Percentiles rank a stretch among this genome's conserved stretches.
Evolutionary conservation across 1,140 invertebrate genomes (phyloP).

Genomic region (Andrena cerasifolii): DNA sequence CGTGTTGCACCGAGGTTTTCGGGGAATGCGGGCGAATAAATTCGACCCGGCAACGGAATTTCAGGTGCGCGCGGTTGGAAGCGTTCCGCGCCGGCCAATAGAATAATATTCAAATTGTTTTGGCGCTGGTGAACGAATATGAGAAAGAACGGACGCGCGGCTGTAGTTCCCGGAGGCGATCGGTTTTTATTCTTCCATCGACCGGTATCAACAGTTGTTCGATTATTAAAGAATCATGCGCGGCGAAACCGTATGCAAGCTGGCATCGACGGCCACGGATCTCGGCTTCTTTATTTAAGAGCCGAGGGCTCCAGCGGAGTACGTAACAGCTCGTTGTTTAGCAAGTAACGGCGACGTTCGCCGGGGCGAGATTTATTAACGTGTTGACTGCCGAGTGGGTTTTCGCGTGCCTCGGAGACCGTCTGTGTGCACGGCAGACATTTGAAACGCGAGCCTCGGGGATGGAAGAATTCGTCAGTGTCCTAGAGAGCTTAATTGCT

Average conservation of each 20-base stretch:
- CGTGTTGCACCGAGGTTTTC: too few relatives aligned
- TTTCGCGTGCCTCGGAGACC: background rate
- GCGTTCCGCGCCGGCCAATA: too few relatives aligned
- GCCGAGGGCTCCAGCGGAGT: background rate
- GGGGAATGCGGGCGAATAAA: too few relatives aligned
- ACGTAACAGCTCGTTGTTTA: background rate
- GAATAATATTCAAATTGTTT: too few relatives aligned
- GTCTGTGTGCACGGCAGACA: too few relatives aligned
- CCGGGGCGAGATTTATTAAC: constrained; percentile 1
- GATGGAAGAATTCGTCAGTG: too few relatives aligned
- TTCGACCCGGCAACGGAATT: too few relatives aligned
- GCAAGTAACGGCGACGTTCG: background rate
- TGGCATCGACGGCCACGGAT: constrained; percentile 7
- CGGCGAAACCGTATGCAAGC: background rate
- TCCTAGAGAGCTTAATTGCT: too few relatives aligned
- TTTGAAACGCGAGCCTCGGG: too few relatives aligned
- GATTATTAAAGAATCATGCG: constrained; percentile 46
- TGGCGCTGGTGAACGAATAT: too few relatives aligned
- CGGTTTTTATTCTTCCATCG: constrained; percentile 1
- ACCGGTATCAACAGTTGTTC: constrained; percentile 59
- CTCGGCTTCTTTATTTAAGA: background rate
- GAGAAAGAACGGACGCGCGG: too few relatives aligned
- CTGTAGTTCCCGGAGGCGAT: background rate
- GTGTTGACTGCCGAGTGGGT: background rate
- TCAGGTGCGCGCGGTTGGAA: too few relatives aligned